Percentiles rank a stretch among this genome's conserved stretches.
Conservation (phyloP, 1,140 invertebrate species). For the Euwallacea fornicatus region DNA sequence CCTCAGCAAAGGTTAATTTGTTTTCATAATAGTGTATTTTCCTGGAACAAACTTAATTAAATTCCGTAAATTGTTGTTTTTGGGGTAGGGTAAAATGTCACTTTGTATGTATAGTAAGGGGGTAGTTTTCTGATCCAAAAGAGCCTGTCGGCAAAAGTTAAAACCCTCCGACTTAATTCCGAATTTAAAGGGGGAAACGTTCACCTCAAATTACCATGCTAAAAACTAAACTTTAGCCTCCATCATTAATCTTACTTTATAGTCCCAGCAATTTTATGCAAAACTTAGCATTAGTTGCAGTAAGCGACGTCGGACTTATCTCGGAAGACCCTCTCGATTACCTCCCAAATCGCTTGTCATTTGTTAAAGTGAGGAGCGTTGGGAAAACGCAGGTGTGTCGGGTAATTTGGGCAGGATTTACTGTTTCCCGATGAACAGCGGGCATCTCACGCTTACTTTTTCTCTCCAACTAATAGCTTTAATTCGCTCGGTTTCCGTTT, state of each 20-base stretch:
- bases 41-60: constrained; percentile 26
- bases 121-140: too few relatives aligned
- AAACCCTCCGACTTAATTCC: background rate
- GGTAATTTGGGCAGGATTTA: constrained; percentile 52
- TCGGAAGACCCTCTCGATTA: constrained; percentile 49
- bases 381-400: constrained; percentile 49
- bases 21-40: constrained; percentile 23
- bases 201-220: constrained; percentile 43
- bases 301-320: constrained; percentile 44
- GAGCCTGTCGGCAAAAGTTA: background rate
- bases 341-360: constrained; percentile 52
- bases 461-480: constrained; percentile 32
- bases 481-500: constrained; percentile 24
- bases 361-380: constrained; percentile 47
- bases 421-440: constrained; percentile 42
- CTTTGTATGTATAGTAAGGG: too few relatives aligned
- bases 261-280: constrained; percentile 49
- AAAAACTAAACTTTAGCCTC: constrained; percentile 47
- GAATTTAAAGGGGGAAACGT: constrained; percentile 4
- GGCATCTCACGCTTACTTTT: constrained; percentile 35
- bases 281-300: constrained; percentile 48
- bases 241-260: constrained; percentile 51
- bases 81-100: too few relatives aligned
- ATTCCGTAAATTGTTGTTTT: constrained; percentile 5
- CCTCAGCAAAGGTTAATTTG: constrained; percentile 28